Conservation (phyloP, 2,888 invertebrate genomes). For the Eustalomyia histrio region DNA sequence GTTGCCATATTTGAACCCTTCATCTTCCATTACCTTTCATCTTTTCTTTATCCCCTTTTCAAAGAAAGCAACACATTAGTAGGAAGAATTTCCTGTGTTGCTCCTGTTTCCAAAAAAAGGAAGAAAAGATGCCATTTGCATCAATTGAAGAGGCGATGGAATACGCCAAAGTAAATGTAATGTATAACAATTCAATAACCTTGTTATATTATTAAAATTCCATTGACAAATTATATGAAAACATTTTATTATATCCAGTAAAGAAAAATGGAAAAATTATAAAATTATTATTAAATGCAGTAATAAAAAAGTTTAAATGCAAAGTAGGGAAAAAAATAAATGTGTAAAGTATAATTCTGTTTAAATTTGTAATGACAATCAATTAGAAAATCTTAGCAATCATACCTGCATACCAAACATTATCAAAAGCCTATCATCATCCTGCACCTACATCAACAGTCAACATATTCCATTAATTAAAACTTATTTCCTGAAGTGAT, state of each 20-base stretch:
- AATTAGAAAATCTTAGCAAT: slow-evolving; percentile 23
- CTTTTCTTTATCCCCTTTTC: too few relatives aligned
- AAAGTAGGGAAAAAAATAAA: slow-evolving; percentile 16
- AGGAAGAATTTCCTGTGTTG: too few relatives aligned
- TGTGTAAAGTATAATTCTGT: slow-evolving; percentile 30
- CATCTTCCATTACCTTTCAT: too few relatives aligned
- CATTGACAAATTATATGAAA: too few relatives aligned
- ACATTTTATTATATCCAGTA: slow-evolving; percentile 6
- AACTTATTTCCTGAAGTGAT: slow-evolving; percentile 26
- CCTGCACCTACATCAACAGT: slow-evolving; percentile 26
- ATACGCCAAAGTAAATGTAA: too few relatives aligned
- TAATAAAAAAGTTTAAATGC: background rate
- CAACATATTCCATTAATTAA: slow-evolving; percentile 27
- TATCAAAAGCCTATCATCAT: slow-evolving; percentile 19
- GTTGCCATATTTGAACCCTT: too few relatives aligned
- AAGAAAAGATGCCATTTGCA: background rate
- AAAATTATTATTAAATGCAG: slow-evolving; percentile 11
- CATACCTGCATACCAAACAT: slow-evolving; percentile 24
- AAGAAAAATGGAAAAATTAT: slow-evolving; percentile 21
- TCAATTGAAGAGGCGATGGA: too few relatives aligned
- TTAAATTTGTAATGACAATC: slow-evolving; percentile 26
- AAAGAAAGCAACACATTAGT: too few relatives aligned
- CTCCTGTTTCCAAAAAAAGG: too few relatives aligned
- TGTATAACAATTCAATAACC: too few relatives aligned
- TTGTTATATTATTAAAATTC: too few relatives aligned